Evolutionary conservation across 2,797 vertebrate genomes (phyloP).

Genomic region (Pyrocephalus nanus): DNA sequence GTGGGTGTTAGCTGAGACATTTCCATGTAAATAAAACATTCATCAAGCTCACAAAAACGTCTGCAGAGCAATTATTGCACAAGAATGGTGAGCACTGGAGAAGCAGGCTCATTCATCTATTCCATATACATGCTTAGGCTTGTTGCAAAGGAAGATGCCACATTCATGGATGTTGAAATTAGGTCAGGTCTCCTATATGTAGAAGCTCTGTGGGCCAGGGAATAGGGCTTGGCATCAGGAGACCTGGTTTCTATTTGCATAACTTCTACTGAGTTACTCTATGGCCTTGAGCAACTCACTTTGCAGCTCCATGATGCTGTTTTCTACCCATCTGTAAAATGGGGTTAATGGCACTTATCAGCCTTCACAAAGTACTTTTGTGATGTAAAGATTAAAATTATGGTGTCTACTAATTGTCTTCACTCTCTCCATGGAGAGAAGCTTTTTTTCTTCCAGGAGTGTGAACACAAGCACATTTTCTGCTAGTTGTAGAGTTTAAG

Average conservation of each 20-base stretch:
- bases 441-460: neutral
- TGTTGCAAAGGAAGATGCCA: neutral
- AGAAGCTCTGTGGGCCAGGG: constrained; percentile 21
- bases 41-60: constrained; percentile 40
- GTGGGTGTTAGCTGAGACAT: constrained; percentile 61
- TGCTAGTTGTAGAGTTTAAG: neutral
- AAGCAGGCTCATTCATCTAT: neutral
- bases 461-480: neutral
- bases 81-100: constrained; percentile 10
- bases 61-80: constrained; percentile 52
- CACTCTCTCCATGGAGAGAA: neutral
- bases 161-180: neutral
- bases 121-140: constrained; percentile 9
- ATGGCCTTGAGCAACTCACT: constrained; percentile 36
- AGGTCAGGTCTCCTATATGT: constrained; percentile 49
- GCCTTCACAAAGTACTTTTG: constrained; percentile 8
- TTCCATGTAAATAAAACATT: constrained; percentile 66
- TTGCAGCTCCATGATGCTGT: constrained; percentile 12
- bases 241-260: constrained; percentile 32
- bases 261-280: neutral
- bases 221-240: constrained; percentile 30
- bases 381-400: neutral
- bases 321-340: constrained; percentile 55
- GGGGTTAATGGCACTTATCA: constrained; percentile 46
- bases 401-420: constrained; percentile 15